These are phyloP conservation scores for Drosophila austrosaltans DNA, from an alignment of 2,888 invertebrate genomes.

Conservation along the genomic window DNA sequence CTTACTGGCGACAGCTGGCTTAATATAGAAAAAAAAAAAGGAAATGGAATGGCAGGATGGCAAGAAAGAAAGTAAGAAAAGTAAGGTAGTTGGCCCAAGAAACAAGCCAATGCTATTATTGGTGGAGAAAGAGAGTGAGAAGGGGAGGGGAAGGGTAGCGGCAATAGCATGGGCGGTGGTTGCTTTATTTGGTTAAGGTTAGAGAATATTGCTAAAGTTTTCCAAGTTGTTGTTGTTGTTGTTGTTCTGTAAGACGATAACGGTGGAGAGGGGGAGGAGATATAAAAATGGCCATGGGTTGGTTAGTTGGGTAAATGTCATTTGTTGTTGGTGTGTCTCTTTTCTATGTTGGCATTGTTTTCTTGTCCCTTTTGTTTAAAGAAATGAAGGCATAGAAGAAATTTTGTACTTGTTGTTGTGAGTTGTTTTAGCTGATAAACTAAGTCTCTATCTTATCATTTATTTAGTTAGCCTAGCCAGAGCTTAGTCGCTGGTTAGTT, in stretches of 20 bases:
- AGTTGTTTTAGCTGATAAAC: background rate
- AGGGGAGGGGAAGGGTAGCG: background rate
- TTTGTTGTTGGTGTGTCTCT: background rate
- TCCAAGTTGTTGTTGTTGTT: constrained; percentile 11
- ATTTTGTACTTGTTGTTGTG: background rate
- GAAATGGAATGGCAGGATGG: constrained; percentile 18
- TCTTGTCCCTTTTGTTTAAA: background rate
- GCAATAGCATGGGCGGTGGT: constrained; percentile 49
- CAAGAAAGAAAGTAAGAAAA: background rate
- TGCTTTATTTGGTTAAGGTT: constrained; percentile 63
- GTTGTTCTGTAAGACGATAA: background rate
- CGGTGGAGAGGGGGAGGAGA: background rate
- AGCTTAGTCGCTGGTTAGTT: background rate
- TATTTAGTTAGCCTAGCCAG: background rate
- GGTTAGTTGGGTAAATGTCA: constrained; percentile 9
- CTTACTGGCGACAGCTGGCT: constrained; percentile 56
- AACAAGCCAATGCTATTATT: background rate
- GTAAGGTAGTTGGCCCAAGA: constrained; percentile 6
- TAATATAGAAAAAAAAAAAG: constrained; percentile 38
- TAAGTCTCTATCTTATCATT: constrained; percentile 3
- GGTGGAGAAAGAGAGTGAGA: background rate
- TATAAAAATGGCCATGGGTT: constrained; percentile 3
- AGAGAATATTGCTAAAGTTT: constrained; percentile 63
- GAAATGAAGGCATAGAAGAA: too few species aligned
- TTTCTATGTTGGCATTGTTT: background rate